Base-by-base conservation (phyloP, 2,113 vertebrate species). In the Platysternon megacephalum region DNA sequence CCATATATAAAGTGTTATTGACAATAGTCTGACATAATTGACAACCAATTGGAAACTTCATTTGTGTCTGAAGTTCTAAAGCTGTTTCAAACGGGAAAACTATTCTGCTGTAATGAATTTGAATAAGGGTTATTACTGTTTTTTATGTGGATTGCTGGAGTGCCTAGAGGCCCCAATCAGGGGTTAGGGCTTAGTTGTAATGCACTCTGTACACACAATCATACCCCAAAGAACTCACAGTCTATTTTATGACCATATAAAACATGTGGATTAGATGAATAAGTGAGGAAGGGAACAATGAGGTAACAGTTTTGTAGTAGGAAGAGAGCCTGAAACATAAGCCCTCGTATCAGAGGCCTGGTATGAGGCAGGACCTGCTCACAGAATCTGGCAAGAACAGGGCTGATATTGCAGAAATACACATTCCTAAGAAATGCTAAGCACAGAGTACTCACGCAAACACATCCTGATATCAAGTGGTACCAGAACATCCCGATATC, bases 91-190 rank as follows among this genome's bases (percentile, higher is more conserved):
- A 87, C 49, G 2, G 29, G 87, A 79, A 42, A 93, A 88, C 29
- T 79, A 9, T 91, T 96, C 49, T 88, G 3, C 74, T 94, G 11
- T 78, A 93, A 94, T 76, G 6, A 29, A 78, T 87, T 94, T 91
- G 93, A 91, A 78, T 82, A 89, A 56, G 4, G 65, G 16, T 48
- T 14, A 1, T 78, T 79, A 46, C 76, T 2, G 84, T 76, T 28
- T 88, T 81, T 84, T 91, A 58, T 79, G 90, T 92, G 68, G 80
- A 44, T 93, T 84, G 21, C 46, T 91, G 46, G 78, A 95, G 61
- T 89, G 78, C n/a, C 65, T n/a, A 39, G 17, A 19, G 65, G 35
- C n/a, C 55, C 49, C 49, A 49, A 14, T 49, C 49, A 94, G 89
- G 85, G 79, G 51, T 89, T 91, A 14, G 7, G n/a, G 83, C 48